Conservation (phyloP, 1,140 invertebrate species). For the Hypothenemus hampei region DNA sequence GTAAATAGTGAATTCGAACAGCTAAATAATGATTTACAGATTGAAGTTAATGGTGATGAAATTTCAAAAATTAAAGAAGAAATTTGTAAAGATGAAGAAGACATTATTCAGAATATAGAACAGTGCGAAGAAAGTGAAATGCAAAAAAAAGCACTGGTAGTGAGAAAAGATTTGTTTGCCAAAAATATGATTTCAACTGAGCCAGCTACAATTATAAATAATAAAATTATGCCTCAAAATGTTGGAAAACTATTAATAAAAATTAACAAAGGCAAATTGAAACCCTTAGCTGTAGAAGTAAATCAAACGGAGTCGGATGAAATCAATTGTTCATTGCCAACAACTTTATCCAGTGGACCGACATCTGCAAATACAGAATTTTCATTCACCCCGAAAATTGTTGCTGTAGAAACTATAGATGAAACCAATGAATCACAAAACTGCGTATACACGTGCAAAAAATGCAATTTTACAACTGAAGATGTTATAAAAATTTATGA, state of each 20-base stretch:
- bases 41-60: neutral
- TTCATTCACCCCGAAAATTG: neutral
- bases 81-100: no score
- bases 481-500: slow-evolving; percentile 22
- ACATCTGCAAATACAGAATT: neutral
- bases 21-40: neutral
- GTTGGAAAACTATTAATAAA: slow-evolving; percentile 16
- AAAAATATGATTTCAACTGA: neutral
- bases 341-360: neutral
- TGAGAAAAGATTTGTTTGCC: slow-evolving; percentile 17
- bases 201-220: slow-evolving; percentile 2
- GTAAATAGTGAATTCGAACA: slow-evolving; percentile 2
- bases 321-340: no score
- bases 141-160: slow-evolving; percentile 2
- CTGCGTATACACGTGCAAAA: slow-evolving; percentile 6
- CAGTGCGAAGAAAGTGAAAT: neutral
- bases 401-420: neutral
- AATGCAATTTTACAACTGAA: slow-evolving; percentile 9
- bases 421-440: neutral
- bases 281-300: slow-evolving; percentile 2
- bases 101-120: neutral
- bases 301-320: neutral
- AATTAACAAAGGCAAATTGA: slow-evolving; percentile 9
- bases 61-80: no score
- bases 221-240: slow-evolving; percentile 10